phyloP scores from a whole-genome alignment of 2,797 vertebrate species.

The Pangasius mekongensis region DNA sequence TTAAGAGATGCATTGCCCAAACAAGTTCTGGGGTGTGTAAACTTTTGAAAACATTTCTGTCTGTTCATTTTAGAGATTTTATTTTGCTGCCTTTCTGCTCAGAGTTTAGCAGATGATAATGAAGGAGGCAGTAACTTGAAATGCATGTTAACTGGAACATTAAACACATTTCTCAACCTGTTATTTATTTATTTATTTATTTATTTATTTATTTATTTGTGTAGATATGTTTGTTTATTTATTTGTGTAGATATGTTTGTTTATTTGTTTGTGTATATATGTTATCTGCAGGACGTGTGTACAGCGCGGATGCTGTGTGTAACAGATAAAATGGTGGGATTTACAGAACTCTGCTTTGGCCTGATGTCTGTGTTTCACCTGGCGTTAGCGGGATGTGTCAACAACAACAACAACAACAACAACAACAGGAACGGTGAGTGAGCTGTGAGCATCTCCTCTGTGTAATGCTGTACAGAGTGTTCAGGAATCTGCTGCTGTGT shows the following conservation, averaged over 20 bases:
- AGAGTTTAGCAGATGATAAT: not conserved
- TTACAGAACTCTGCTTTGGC: conserved; percentile 53
- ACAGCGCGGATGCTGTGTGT: not conserved
- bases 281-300: not conserved
- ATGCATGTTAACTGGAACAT: not conserved
- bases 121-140: not conserved
- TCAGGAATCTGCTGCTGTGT: conserved; percentile 51
- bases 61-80: not conserved
- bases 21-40: not conserved
- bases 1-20: not conserved
- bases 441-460: not conserved
- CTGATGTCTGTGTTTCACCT: conserved; percentile 62
- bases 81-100: not conserved
- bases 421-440: conserved; percentile 27
- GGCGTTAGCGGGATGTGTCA: conserved; percentile 50
- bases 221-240: not conserved
- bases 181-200: not conserved
- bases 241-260: not conserved
- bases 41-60: not conserved
- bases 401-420: conserved; percentile 56
- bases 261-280: not conserved
- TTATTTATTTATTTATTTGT: not conserved
- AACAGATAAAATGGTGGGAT: conserved; percentile 52
- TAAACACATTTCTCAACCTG: not conserved
- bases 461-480: not conserved